Base-by-base conservation (phyloP, 2,797 vertebrate species). In the Ambastaia sidthimunki region DNA sequence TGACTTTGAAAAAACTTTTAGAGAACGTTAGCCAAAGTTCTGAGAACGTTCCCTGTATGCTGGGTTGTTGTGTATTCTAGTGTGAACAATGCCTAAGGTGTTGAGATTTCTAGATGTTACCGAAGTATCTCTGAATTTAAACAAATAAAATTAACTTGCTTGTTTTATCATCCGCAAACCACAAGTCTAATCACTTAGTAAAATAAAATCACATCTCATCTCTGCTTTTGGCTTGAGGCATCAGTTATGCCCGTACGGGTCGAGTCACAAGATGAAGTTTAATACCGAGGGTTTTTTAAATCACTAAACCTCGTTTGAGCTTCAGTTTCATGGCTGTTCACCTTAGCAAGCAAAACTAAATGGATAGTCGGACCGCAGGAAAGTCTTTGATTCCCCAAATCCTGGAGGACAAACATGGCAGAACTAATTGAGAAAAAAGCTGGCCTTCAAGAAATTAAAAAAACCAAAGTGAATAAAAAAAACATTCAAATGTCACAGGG, bases 401-500 rank as follows among this genome's bases (percentile, higher is more conserved):
- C 23, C 2, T 7, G 57, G 13, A 28, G 59, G 18, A 55, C 60
- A 63, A 63, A 63, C 25, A 6, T 7, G 28, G 60, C 28, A 34
- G 25, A 62, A 62, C 25, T 16, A 34, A 62, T 18, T 31, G 15
- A 62, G 25, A 63, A 63, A 28, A 34, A 37, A 63, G 62, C 62
- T 63, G 62, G 31, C 62, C 76, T 78, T 70, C 44, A 62, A 70
- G 54, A 41, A 48, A 70, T 78, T 78, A 34, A 70, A 54, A 12
- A 25, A 44, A 37, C 76, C 52, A 34, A 78, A 78, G 55, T 62
- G n/a, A 62, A 37, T n/a, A n/a, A 62, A 28, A n/a, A 52, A 78
- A 78, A n/a, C 67, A 71, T n/a, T 31, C 18, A 78, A 71, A 78
- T 71, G 67, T 71, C 76, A 78, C n/a, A 52, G 62, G 37, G 44